Base-by-base conservation (phyloP, 2,888 invertebrate genomes). In the Philopedon plagiatum region DNA sequence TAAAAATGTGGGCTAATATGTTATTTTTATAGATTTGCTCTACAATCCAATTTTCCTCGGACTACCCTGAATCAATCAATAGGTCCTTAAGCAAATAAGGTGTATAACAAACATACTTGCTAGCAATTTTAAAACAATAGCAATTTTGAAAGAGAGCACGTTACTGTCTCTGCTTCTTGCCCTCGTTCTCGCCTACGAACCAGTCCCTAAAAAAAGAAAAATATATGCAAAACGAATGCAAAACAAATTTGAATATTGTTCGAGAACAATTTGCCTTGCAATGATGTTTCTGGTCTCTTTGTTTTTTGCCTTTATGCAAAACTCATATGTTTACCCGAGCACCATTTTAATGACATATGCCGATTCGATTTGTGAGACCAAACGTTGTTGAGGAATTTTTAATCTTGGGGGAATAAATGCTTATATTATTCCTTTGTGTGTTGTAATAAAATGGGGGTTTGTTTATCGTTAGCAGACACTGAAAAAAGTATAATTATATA, bases 201-300 rank as follows among this genome's bases (percentile, higher is more conserved):
- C 11, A 19, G 13, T 23, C 60, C 23, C 23, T 29, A 11, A 44
- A 44, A 13, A 19, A 26, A 41, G 29, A 41, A 60, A 63, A 63
- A 63, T 63, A 54, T 37, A 63, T 63, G 51, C 51, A 39, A 63
- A 51, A 63, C 26, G 37, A 54, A 63, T 63, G 54, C 51, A 15
- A 63, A 63, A 39, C 11, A 63, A 49, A 63, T 63, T 63, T 63
- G 51, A 63, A 63, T 51, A 37, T 5, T n/a, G 37, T 37, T 58
- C 41, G 21, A 23, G 39, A 21, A 1, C 57, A 57, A 37, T 57
- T 39, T 57, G 57, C 23, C 23, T 57, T 13, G 23, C 21, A 37
- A 37, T 37, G 34, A 37, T 13, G 39, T 37, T 37, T 11, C 39
- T 13, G 1, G 39, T 37, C 13, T 57, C 21, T 39, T 37, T 37